A percentile compares a stretch with the other conserved stretches of the same genome.
Conservation (phyloP, 2,888 invertebrate species). For the Periphyllus acericola region DNA sequence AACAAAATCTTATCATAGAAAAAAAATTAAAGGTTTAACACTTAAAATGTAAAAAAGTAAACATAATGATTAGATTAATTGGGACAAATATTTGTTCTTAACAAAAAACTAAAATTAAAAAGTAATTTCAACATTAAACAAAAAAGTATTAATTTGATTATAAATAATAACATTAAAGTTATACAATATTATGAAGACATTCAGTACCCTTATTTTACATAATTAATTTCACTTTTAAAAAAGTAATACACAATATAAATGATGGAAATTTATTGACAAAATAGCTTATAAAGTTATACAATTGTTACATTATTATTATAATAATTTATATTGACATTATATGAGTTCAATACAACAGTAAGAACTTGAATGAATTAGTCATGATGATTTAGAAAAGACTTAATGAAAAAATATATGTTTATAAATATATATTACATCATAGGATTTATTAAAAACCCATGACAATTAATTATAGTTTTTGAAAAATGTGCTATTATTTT, state of each 20-base stretch:
- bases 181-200: not conserved
- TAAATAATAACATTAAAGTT: not conserved
- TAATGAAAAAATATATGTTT: not conserved
- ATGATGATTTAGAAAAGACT: not conserved
- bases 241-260: not conserved
- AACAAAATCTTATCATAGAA: conserved; percentile 20
- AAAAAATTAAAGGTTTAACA: conserved; percentile 4
- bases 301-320: conserved; percentile 37
- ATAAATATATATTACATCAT: not conserved
- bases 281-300: conserved; percentile 15
- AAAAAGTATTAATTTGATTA: conserved; percentile 1
- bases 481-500: not conserved
- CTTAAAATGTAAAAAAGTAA: conserved; percentile 13
- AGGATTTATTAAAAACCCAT: not conserved
- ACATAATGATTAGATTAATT: conserved; percentile 13
- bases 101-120: not conserved
- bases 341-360: not conserved
- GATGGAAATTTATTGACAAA: conserved; percentile 5
- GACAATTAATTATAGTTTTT: not conserved
- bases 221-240: conserved; percentile 12
- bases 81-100: not conserved
- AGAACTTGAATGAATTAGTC: conserved; percentile 27
- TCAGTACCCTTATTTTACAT: conserved; percentile 13
- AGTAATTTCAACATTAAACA: not conserved
- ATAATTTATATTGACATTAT: conserved; percentile 24